Percentiles rank a stretch among this genome's conserved stretches.
Conservation (phyloP, 2,113 vertebrate species). For the Electrona antarctica region DNA sequence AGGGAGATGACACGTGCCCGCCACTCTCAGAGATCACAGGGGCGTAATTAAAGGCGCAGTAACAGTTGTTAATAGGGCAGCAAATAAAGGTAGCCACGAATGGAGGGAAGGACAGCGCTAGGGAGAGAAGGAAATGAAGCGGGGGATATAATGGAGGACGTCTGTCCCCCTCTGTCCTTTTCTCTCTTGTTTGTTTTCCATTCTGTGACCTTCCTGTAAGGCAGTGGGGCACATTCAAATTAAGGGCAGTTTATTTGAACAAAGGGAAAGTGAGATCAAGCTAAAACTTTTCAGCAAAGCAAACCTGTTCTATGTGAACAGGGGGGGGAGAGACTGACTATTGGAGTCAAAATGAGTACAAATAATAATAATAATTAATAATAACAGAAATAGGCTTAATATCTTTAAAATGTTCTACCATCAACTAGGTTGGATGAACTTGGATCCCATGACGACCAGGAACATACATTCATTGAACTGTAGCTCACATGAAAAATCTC, state of each 20-base stretch:
- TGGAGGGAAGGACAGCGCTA: constrained; percentile 61
- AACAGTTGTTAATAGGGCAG: constrained; percentile 99
- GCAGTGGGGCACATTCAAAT: constrained; percentile 43
- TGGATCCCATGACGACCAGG: too few relatives aligned
- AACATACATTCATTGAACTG: too few relatives aligned
- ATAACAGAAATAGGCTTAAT: too few relatives aligned
- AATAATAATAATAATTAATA: neutral
- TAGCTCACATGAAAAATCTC: too few relatives aligned
- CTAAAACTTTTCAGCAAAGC: constrained; percentile 15
- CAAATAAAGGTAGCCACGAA: constrained; percentile 90
- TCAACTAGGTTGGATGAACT: too few relatives aligned
- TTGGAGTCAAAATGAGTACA: neutral
- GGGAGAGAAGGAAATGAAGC: constrained; percentile 56
- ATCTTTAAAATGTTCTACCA: too few relatives aligned
- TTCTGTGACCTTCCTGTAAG: constrained; percentile 72
- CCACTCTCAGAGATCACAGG: constrained; percentile 92
- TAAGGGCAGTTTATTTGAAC: constrained; percentile 51
- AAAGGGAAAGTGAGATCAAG: constrained; percentile 22
- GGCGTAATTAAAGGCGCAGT: constrained; percentile 97
- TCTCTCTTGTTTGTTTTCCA: constrained; percentile 69
- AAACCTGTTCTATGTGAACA: neutral
- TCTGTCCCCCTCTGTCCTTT: constrained; percentile 57
- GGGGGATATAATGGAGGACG: constrained; percentile 45
- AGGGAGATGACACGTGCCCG: constrained; percentile 95
- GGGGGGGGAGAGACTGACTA: neutral